These are phyloP conservation scores for Neodontobutis hainanensis DNA, from an alignment of 2,113 vertebrate genomes.

Conservation along the genomic window DNA sequence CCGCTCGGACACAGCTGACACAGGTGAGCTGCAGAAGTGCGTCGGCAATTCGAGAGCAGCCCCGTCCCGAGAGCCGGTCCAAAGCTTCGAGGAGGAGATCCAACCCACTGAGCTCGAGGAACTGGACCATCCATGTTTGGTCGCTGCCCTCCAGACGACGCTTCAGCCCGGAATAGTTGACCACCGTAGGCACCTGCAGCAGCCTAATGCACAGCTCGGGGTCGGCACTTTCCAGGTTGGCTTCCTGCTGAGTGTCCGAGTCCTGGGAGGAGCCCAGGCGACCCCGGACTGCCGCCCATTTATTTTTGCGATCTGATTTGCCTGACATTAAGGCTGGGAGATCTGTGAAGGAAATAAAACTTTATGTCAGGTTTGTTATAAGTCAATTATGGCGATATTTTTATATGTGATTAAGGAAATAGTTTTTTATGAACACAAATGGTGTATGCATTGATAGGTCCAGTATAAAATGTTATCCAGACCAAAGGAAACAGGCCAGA, in stretches of 20 bases:
- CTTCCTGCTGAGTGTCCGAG: conserved; percentile 84
- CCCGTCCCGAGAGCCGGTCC: conserved; percentile 90
- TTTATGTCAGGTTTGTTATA: not conserved
- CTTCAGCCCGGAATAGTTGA: conserved; percentile 95
- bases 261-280: conserved; percentile 88
- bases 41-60: conserved; percentile 90
- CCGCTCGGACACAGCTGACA: conserved; percentile 90
- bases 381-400: not conserved
- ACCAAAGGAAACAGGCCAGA: conserved; percentile 45
- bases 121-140: conserved; percentile 94
- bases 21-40: conserved; percentile 96
- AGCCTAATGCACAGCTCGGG: conserved; percentile 95
- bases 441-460: not conserved
- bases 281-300: conserved; percentile 89
- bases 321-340: conserved; percentile 79
- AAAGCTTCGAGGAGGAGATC: conserved; percentile 95
- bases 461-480: conserved; percentile 16
- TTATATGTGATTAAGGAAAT: not conserved
- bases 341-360: conserved; percentile 25
- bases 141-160: conserved; percentile 91
- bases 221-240: conserved; percentile 94
- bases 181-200: conserved; percentile 92
- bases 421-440: conserved; percentile 6
- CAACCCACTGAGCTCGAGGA: conserved; percentile 92
- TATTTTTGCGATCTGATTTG: conserved; percentile 85